These are phyloP conservation scores for Caenorhabditis drosophilae DNA, from an alignment of 2,888 invertebrate species.

Conservation along the genomic window DNA sequence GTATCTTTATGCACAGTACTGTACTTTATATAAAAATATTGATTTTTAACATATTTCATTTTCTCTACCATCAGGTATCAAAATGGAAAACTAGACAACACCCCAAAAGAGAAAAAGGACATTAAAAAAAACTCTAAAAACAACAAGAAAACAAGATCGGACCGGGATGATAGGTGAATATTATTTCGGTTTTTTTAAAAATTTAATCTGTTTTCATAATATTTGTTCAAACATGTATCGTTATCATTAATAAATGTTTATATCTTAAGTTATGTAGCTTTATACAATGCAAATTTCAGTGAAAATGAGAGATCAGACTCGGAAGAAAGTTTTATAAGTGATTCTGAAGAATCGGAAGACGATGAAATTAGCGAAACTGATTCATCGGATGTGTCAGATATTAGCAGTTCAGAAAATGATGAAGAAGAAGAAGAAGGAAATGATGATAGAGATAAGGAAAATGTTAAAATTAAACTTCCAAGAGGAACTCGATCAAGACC, in stretches of 20 bases:
- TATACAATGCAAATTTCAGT: slow-evolving; percentile 22
- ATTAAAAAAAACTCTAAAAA: neutral
- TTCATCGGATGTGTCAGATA: slow-evolving; percentile 25
- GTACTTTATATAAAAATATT: no score
- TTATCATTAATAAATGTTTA: no score
- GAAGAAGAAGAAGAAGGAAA: slow-evolving; percentile 66
- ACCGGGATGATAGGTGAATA: neutral
- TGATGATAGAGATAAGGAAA: slow-evolving; percentile 67
- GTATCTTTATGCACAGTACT: no score
- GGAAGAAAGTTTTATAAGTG: slow-evolving; percentile 11
- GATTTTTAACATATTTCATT: neutral
- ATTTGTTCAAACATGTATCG: neutral
- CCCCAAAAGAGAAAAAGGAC: neutral
- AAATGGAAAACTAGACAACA: neutral
- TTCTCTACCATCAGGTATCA: neutral
- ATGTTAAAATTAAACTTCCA: no score
- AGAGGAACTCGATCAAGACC: slow-evolving; percentile 50
- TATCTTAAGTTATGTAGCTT: no score
- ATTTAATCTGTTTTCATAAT: no score
- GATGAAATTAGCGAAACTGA: slow-evolving; percentile 25
- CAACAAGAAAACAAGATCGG: neutral
- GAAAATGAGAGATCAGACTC: slow-evolving; percentile 21
- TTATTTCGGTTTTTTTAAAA: neutral
- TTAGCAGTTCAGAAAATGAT: slow-evolving; percentile 17
- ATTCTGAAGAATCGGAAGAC: slow-evolving; percentile 15